phyloP scores from a whole-genome alignment of 2,113 vertebrate genomes.

The Mellivora capensis region DNA sequence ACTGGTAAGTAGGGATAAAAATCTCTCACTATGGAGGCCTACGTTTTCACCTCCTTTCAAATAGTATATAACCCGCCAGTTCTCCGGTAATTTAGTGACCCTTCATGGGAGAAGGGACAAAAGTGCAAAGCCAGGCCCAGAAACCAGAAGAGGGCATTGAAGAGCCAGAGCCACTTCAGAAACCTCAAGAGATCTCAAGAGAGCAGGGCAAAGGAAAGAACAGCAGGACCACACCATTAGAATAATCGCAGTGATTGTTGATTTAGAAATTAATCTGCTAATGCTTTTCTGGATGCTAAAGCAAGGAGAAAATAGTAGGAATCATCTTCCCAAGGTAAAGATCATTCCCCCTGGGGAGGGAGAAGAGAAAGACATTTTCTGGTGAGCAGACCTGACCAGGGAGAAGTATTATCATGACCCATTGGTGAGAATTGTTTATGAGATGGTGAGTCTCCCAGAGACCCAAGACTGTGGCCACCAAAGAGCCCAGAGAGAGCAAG shows the following conservation, averaged over 20 bases:
- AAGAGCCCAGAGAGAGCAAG: not conserved
- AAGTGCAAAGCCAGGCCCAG: not conserved
- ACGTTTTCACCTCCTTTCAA: not conserved
- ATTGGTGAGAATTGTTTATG: not conserved
- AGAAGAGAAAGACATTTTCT: not conserved
- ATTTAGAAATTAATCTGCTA: not conserved
- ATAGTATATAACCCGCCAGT: not conserved
- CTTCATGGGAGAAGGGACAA: not conserved
- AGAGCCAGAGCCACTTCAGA: not conserved
- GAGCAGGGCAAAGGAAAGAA: not conserved
- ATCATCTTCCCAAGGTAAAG: not conserved
- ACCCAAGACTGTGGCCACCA: not conserved
- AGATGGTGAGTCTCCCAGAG: not conserved
- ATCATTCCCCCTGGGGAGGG: not conserved
- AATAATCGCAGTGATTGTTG: not conserved
- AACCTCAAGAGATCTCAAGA: not conserved
- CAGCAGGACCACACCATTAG: fast-evolving
- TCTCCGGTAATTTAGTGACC: not conserved
- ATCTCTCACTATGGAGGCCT: not conserved
- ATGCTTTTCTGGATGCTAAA: not conserved
- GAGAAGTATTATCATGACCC: not conserved
- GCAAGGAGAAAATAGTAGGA: not conserved
- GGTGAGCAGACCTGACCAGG: not conserved
- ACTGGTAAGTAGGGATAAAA: not conserved
- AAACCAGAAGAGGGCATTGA: not conserved